Evolutionary conservation across 2,888 invertebrate genomes (phyloP).

Genomic region (Hylaea fasciaria): DNA sequence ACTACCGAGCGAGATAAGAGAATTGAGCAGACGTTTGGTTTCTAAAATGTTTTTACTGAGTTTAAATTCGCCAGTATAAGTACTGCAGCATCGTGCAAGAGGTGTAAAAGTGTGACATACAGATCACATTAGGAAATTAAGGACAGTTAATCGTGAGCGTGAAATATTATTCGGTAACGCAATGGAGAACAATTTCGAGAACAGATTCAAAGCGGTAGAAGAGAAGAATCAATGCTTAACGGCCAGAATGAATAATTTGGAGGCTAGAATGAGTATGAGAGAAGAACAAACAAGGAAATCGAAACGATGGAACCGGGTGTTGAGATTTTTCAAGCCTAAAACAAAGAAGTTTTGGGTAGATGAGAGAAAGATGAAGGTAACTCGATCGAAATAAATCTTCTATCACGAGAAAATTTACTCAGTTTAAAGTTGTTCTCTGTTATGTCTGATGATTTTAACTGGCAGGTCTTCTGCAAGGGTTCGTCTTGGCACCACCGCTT

Average conservation of each 20-base stretch:
- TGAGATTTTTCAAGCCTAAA: slow-evolving; percentile 1
- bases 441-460: no score
- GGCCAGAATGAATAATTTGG: slow-evolving; percentile 3
- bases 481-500: no score
- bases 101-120: no score
- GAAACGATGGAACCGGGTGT: not conserved
- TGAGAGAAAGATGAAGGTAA: slow-evolving; percentile 20
- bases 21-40: not conserved
- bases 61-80: no score
- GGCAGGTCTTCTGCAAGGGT: no score
- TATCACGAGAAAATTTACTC: not conserved
- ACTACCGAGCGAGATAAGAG: not conserved
- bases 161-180: no score
- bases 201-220: slow-evolving; percentile 9
- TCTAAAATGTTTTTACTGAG: no score
- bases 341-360: slow-evolving; percentile 5
- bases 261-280: not conserved
- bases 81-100: no score
- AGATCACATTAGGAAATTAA: not conserved
- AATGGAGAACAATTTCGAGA: slow-evolving; percentile 1
- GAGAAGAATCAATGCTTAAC: not conserved
- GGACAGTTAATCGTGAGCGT: no score
- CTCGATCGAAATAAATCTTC: not conserved
- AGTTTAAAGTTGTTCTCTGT: not conserved
- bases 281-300: slow-evolving; percentile 5